Evolutionary conservation across 2,797 vertebrate species (phyloP).

Genomic region (Margarornis squamiger): DNA sequence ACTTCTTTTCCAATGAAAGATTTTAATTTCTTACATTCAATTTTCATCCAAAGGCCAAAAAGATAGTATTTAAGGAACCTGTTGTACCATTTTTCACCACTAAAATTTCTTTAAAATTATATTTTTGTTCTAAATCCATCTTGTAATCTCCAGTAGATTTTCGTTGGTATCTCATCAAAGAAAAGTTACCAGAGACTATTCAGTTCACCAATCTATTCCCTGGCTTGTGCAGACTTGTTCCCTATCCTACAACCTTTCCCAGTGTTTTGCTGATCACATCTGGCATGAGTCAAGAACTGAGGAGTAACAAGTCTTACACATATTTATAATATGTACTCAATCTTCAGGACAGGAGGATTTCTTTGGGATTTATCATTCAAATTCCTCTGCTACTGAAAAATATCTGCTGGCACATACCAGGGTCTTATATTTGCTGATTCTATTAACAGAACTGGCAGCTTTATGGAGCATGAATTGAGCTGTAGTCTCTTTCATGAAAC

Average conservation of each 20-base stretch:
- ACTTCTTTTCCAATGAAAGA: background rate
- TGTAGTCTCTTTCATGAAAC: background rate
- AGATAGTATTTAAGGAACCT: background rate
- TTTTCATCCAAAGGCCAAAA: background rate
- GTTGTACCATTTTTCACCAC: background rate
- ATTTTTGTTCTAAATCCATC: background rate
- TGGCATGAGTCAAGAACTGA: background rate
- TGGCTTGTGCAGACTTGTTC: background rate
- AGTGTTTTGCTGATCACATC: background rate
- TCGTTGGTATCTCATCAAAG: background rate
- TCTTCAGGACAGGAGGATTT: background rate
- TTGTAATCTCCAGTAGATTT: background rate
- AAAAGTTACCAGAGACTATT: background rate
- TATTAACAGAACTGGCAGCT: constrained; percentile 31
- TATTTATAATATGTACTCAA: background rate
- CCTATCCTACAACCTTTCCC: background rate
- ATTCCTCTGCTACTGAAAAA: background rate
- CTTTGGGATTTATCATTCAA: background rate
- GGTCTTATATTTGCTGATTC: constrained; percentile 27
- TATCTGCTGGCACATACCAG: background rate
- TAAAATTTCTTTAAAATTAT: background rate
- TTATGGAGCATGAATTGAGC: constrained; percentile 16
- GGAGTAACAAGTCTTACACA: background rate
- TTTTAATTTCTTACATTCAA: background rate
- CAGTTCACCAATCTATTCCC: background rate